phyloP scores from a whole-genome alignment of 2,797 vertebrate genomes.

The Salarias fasciatus region DNA sequence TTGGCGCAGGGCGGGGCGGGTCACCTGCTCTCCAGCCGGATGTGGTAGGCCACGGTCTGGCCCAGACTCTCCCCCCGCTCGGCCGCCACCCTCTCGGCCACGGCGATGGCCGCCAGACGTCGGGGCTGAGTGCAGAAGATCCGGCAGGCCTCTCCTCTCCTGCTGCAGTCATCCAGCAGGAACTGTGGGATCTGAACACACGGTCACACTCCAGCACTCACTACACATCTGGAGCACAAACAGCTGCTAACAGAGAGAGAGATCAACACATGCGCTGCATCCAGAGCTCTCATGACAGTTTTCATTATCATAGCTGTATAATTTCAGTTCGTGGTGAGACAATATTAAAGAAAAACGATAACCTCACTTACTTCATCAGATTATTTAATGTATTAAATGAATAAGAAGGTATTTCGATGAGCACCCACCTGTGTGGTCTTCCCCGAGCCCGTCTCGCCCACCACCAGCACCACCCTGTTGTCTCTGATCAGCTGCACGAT shows the following conservation, averaged over 20 bases:
- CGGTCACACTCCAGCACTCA: no score
- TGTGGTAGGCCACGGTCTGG: conserved; percentile 94
- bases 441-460: conserved; percentile 96
- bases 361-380: background rate
- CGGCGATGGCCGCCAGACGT: conserved; percentile 90
- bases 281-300: no score
- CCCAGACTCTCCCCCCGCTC: conserved; percentile 93
- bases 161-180: conserved; percentile 90
- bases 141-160: conserved; percentile 86
- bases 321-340: no score
- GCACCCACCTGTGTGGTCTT: conserved; percentile 90
- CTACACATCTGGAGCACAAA: no score
- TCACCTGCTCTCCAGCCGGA: conserved; percentile 95
- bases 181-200: conserved; percentile 94
- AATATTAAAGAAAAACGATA: no score
- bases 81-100: conserved; percentile 94
- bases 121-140: conserved; percentile 96
- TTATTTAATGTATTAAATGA: no score
- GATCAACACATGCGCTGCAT: no score
- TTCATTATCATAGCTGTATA: no score
- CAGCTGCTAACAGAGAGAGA: no score
- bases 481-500: conserved; percentile 90
- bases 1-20: no score
- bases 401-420: background rate
- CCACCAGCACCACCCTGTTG: conserved; percentile 89